Conservation (phyloP, 2,113 vertebrate genomes). For the sheep (Ovis aries) region ARS-UI_Ramb_v3.0 NC_056055.1:224770501-224771000, state of each 20-base stretch:
- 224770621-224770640: slow-evolving; percentile 6
- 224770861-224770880: slow-evolving; percentile 10
- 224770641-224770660: neutral
- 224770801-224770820: neutral
- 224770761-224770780: neutral
- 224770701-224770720: neutral
- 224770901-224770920: neutral
- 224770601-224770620: neutral
- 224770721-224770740: neutral
- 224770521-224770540: slow-evolving; percentile 37
- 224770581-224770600: neutral
- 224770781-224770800: neutral
- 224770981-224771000: neutral
- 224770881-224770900: neutral
- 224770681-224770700: neutral
- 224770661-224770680: neutral
- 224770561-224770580: neutral
- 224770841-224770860: neutral
- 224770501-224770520: slow-evolving; percentile 11
- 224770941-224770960: neutral
- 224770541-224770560: neutral
- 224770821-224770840: neutral
- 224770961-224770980: neutral
- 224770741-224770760: neutral
- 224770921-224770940: neutral